phyloP scores from a whole-genome alignment of 2,888 invertebrate species.

The Gasteruption jaculator region DNA sequence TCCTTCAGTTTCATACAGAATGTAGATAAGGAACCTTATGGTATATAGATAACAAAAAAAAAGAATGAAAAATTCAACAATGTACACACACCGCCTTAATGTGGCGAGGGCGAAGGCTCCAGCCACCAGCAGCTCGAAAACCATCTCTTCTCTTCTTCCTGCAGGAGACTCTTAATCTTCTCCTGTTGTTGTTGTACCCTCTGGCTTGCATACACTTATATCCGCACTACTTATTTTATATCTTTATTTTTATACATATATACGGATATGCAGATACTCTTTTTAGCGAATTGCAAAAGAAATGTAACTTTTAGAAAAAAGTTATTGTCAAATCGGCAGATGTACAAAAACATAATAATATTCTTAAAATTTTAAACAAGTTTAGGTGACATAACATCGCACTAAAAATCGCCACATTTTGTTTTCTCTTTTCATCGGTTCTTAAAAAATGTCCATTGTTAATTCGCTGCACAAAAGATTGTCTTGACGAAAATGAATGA shows the following conservation, averaged over 20 bases:
- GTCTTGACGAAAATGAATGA: too few relatives aligned
- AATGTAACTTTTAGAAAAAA: too few relatives aligned
- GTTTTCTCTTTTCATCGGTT: too few relatives aligned
- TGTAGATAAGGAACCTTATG: too few relatives aligned
- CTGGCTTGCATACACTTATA: conserved; percentile 39
- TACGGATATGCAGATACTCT: too few relatives aligned
- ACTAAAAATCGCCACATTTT: conserved; percentile 31
- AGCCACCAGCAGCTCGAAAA: conserved; percentile 50
- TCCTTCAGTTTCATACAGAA: too few relatives aligned
- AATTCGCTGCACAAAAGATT: too few relatives aligned
- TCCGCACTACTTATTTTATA: conserved; percentile 23
- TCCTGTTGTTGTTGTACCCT: conserved; percentile 30
- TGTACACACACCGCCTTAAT: conserved; percentile 52
- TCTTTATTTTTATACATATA: conserved; percentile 2
- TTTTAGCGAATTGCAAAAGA: too few relatives aligned
- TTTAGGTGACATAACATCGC: conserved; percentile 31
- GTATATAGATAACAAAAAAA: conserved; percentile 20
- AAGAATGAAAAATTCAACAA: conserved; percentile 42
- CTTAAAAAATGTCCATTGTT: too few relatives aligned
- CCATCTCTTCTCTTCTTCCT: conserved; percentile 47
- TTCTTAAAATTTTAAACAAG: too few relatives aligned
- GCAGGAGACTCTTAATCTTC: conserved; percentile 38
- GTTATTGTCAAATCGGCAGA: conserved; percentile 23
- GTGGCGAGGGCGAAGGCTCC: conserved; percentile 51
- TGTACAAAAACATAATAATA: too few relatives aligned